phyloP scores from a whole-genome alignment of 2,113 vertebrate species.

The Oxyura jamaicensis region DNA sequence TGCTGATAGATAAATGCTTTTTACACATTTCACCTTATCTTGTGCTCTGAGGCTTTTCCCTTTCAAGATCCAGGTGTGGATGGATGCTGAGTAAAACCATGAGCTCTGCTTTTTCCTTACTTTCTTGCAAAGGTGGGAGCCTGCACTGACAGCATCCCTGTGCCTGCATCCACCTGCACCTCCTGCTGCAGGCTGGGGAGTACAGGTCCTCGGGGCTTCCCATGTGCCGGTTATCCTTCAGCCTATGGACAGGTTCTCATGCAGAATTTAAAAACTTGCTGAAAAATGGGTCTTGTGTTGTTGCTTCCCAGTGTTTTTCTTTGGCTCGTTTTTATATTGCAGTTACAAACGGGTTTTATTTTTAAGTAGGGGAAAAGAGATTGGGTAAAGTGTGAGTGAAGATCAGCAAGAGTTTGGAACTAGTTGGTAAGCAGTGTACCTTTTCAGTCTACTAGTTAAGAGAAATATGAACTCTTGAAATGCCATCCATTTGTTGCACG shows the following conservation, averaged over 20 bases:
- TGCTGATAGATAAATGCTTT: background rate
- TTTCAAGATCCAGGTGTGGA: too few species aligned
- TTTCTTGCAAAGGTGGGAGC: background rate
- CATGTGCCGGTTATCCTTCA: background rate
- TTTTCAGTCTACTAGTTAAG: background rate
- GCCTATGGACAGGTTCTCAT: background rate
- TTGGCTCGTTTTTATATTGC: accelerated
- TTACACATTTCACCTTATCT: accelerated
- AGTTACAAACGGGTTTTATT: background rate
- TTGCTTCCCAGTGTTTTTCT: background rate
- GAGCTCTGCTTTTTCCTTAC: background rate
- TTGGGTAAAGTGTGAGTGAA: background rate
- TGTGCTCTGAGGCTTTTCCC: background rate
- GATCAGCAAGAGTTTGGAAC: background rate
- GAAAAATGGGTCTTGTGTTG: background rate
- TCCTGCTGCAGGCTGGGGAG: background rate
- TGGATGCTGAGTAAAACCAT: background rate
- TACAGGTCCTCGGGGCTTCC: background rate
- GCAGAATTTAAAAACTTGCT: background rate
- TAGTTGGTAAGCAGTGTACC: background rate
- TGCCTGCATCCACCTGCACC: too few species aligned
- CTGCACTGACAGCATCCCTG: background rate
- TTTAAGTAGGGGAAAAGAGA: background rate
- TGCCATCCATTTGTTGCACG: background rate
- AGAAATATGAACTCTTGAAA: background rate